Evolutionary conservation across 2,888 invertebrate species (phyloP), one percentile per base, ranked within the genome.

Genomic region (Cephus pygmeus): DNA sequence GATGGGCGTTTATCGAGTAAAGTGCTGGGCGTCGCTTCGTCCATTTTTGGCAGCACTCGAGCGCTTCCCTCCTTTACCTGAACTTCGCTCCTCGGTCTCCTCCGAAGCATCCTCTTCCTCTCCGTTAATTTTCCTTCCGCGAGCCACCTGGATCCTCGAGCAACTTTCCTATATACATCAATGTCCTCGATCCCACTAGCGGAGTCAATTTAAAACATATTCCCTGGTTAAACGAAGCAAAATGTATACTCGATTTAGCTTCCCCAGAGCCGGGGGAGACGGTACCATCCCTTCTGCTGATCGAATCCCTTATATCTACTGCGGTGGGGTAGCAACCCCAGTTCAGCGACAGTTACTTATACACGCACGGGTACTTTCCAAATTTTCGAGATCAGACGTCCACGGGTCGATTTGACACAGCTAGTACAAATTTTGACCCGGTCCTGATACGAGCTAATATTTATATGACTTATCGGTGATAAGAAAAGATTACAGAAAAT

Each of bases 181-280:
- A 23, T 56, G 40, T 69, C 69, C 40, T 85, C 85, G 85, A 85
- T 80, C 77, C 73, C 80, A 76, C 77, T 77, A 73, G 81, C 76
- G 76, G 83, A 89, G 86, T 87, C 85, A 90, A 90, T 91, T 88
- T 86, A 90, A 90, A 91, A 88, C 91, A 91, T 91, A 91, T 91
- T 91, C 88, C 83, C 78, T 80, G 85, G 83, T 88, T 89, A 87
- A 91, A 90, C 90, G 89, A 89, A 90, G 87, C 89, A 91, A 88
- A 90, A 91, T 88, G 88, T 89, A 89, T 88, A 88, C 87, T 87
- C 88, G 90, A 90, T 91, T 90, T 90, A 89, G 86, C 84, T 79
- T 79, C 81, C 79, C 83, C 33, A 69, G 36, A 68, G 3, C 75
- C 40, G 35, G 77, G 76, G 75, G 68, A 33, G 79, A 76, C 73